These are phyloP conservation scores for Actinia tenebrosa DNA, from an alignment of 64 coral and sea anemone species.

Conservation along the genomic window DNA sequence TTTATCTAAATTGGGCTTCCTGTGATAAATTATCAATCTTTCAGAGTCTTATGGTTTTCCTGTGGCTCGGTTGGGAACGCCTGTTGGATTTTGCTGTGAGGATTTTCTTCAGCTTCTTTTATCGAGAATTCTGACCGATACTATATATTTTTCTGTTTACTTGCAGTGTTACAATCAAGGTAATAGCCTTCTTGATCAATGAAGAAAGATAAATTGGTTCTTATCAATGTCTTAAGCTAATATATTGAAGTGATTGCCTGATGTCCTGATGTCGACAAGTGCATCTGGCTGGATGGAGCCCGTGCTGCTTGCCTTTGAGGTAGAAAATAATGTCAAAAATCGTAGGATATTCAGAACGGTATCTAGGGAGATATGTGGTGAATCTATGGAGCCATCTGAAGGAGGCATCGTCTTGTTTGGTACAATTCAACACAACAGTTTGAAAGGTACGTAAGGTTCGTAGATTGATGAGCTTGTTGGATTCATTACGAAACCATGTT, in stretches of 20 bases:
- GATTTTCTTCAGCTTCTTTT: too few relatives aligned
- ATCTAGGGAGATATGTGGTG: conserved; percentile 72
- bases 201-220: neutral
- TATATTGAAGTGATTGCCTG: neutral
- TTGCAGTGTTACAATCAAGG: neutral
- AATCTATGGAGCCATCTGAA: conserved; percentile 78
- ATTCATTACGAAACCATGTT: too few relatives aligned
- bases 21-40: neutral
- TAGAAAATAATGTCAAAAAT: conserved; percentile 38
- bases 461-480: neutral
- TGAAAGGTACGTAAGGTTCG: neutral
- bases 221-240: neutral
- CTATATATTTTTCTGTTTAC: neutral
- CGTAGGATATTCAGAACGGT: conserved; percentile 64
- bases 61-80: neutral
- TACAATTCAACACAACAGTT: neutral
- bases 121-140: too few relatives aligned
- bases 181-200: neutral
- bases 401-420: conserved; percentile 77
- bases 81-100: neutral
- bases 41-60: neutral
- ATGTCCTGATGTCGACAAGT: neutral
- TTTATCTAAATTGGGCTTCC: neutral
- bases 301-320: conserved; percentile 43
- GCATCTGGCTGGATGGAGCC: conserved; percentile 66